These are phyloP conservation scores for Hylaeus volcanicus DNA, from an alignment of 1,140 invertebrate species.

Conservation along the genomic window DNA sequence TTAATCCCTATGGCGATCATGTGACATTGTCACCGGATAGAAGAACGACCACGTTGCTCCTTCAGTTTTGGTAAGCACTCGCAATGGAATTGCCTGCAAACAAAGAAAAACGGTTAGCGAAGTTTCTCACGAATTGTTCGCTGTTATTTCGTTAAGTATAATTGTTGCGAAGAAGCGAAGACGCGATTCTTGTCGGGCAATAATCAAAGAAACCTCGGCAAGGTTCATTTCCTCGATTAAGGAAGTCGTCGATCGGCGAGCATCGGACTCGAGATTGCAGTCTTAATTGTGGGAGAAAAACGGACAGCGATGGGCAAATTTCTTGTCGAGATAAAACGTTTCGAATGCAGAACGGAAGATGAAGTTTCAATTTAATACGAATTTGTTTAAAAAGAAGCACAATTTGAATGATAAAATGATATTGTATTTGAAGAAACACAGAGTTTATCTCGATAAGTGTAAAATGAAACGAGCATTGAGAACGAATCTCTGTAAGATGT, in stretches of 20 bases:
- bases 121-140: constrained; percentile 1
- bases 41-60: neutral
- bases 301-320: too few species aligned
- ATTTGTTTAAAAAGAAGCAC: too few species aligned
- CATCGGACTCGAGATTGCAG: neutral
- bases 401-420: too few species aligned
- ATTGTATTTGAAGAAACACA: too few species aligned
- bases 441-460: too few species aligned
- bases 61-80: constrained; percentile 8
- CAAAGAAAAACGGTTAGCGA: neutral
- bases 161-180: neutral
- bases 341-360: too few species aligned
- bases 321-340: too few species aligned
- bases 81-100: neutral
- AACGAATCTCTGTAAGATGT: too few species aligned
- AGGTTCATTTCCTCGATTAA: neutral
- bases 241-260: neutral
- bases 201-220: neutral
- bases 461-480: too few species aligned
- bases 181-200: neutral
- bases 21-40: neutral
- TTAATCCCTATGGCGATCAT: neutral
- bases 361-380: too few species aligned
- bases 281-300: too few species aligned
- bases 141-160: neutral